phyloP scores from a whole-genome alignment of 2,113 vertebrate genomes.

The Tyrannus savana region DNA sequence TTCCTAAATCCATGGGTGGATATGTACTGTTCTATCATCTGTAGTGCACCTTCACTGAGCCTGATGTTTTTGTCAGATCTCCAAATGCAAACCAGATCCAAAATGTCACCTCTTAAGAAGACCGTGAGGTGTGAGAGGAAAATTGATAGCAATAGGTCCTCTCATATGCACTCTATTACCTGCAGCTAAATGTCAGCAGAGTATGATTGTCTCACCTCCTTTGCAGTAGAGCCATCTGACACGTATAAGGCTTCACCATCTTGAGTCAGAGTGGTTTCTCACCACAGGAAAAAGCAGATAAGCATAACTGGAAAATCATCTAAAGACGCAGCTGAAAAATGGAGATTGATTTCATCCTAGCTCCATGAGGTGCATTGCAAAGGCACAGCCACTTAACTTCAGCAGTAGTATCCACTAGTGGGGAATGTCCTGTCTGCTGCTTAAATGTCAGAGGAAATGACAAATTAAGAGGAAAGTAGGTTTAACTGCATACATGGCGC shows the following conservation, averaged over 20 bases:
- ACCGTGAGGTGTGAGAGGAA: neutral
- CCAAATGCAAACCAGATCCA: neutral
- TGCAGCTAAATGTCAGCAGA: neutral
- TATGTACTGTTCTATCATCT: accelerated
- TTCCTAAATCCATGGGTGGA: neutral
- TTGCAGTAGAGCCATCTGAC: neutral
- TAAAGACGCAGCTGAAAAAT: neutral
- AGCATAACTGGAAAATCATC: neutral
- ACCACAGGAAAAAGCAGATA: neutral
- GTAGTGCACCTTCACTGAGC: neutral
- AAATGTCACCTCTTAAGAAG: neutral
- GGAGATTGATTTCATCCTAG: neutral
- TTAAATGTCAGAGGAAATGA: neutral
- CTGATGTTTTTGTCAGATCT: neutral
- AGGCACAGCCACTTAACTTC: neutral
- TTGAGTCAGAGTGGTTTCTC: neutral
- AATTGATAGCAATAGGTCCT: neutral
- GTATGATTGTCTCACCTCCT: neutral
- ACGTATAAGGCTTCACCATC: neutral
- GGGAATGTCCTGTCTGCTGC: neutral
- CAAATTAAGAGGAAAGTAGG: neutral
- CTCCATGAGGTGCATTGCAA: neutral
- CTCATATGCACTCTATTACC: neutral
- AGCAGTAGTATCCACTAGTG: neutral
- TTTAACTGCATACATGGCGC: neutral